A percentile compares a stretch with the other conserved stretches of the same genome.
These are phyloP conservation scores for Drosophila gunungcola DNA, from an alignment of 1,140 invertebrate genomes.

Conservation along the genomic window DNA sequence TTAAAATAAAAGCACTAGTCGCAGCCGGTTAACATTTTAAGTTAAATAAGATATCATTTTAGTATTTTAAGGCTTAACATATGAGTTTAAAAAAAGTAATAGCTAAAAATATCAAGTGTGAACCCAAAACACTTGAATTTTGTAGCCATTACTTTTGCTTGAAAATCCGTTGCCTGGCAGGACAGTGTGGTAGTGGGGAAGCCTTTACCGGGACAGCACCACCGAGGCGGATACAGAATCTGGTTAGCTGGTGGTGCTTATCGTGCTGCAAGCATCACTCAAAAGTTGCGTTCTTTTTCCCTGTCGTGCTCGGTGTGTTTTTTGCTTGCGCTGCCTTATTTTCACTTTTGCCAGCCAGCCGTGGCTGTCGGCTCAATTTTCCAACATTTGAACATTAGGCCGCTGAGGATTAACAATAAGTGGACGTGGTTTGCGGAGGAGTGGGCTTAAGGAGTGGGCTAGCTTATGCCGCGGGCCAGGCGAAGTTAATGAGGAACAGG, in stretches of 20 bases:
- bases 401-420: constrained; percentile 78
- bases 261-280: constrained; percentile 76
- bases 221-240: constrained; percentile 50
- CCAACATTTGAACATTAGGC: constrained; percentile 83
- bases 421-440: constrained; percentile 23
- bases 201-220: constrained; percentile 34
- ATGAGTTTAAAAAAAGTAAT: no score
- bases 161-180: not conserved
- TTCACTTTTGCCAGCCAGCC: constrained; percentile 29
- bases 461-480: constrained; percentile 59
- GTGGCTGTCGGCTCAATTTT: constrained; percentile 74
- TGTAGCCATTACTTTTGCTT: no score
- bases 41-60: no score
- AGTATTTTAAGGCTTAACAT: no score
- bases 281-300: constrained; percentile 68
- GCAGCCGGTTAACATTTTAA: no score
- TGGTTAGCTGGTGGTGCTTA: constrained; percentile 64
- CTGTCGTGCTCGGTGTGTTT: constrained; percentile 15
- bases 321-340: constrained; percentile 10
- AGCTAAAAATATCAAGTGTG: no score
- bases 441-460: constrained; percentile 1
- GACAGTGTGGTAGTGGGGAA: constrained; percentile 44
- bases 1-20: no score
- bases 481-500: constrained; percentile 65
- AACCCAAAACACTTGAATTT: no score